phyloP scores from a whole-genome alignment of 2,797 vertebrate genomes.

The Acanthurus leucopareius region DNA sequence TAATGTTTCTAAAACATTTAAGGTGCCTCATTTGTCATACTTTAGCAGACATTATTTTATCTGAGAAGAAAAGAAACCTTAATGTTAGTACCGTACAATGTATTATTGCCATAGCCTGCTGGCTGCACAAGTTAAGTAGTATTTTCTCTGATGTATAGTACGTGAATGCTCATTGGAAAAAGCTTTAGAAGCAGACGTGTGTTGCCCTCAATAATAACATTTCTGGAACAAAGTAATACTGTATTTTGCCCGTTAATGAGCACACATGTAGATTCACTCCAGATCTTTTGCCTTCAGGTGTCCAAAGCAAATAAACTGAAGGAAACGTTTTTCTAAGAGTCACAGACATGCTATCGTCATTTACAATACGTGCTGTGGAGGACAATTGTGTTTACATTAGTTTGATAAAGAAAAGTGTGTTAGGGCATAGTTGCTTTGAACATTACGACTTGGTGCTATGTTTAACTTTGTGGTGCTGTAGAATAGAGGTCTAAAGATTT shows the following conservation, averaged over 20 bases:
- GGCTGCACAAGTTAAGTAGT: slow-evolving; percentile 83
- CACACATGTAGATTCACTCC: slow-evolving; percentile 78
- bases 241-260: slow-evolving; percentile 78
- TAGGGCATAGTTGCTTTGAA: slow-evolving; percentile 86
- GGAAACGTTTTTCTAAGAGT: slow-evolving; percentile 68
- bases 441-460: slow-evolving; percentile 89
- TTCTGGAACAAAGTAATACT: slow-evolving; percentile 75
- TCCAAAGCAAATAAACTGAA: slow-evolving; percentile 76
- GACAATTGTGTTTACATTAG: slow-evolving; percentile 87
- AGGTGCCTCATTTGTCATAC: slow-evolving; percentile 86
- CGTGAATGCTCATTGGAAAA: slow-evolving; percentile 80
- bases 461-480: slow-evolving; percentile 90
- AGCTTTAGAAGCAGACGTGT: slow-evolving; percentile 83
- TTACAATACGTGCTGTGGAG: slow-evolving; percentile 78
- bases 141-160: slow-evolving; percentile 82
- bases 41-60: slow-evolving; percentile 82
- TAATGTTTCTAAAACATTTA: slow-evolving; percentile 84
- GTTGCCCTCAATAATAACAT: slow-evolving; percentile 78
- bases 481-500: slow-evolving; percentile 82
- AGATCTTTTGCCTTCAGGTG: slow-evolving; percentile 78
- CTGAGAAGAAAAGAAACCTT: slow-evolving; percentile 78
- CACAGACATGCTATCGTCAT: slow-evolving; percentile 79
- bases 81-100: slow-evolving; percentile 80
- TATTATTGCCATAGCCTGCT: slow-evolving; percentile 83
- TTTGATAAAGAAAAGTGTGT: slow-evolving; percentile 79